Percentiles rank a stretch among this genome's conserved stretches.
phyloP scores from a whole-genome alignment of 2,888 invertebrate genomes.

The Clistopyga incitator region DNA sequence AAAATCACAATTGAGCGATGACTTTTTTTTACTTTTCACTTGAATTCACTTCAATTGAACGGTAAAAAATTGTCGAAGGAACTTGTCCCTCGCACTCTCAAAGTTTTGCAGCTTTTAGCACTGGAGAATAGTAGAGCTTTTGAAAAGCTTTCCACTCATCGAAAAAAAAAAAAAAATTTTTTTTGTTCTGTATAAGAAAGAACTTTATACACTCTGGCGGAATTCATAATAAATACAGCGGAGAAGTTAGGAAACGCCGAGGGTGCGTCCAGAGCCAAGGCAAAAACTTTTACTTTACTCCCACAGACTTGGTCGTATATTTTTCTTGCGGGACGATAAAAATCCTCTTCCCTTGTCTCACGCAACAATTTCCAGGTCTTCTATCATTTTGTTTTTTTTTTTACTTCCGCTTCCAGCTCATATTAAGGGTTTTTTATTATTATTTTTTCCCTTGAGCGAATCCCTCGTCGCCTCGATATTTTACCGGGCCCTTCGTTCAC shows the following conservation, averaged over 20 bases:
- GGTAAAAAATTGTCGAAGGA: background rate
- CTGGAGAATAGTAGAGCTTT: background rate
- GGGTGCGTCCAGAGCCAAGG: background rate
- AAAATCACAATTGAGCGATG: too few species aligned
- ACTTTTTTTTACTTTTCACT: too few species aligned
- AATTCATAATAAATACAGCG: slow-evolving; percentile 29
- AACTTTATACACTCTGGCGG: background rate
- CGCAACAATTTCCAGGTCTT: background rate
- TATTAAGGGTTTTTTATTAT: background rate
- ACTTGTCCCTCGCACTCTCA: background rate
- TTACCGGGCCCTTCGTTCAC: background rate
- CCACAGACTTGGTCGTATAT: background rate
- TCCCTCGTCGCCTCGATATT: slow-evolving; percentile 5
- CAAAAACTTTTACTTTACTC: background rate
- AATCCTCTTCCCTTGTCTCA: background rate
- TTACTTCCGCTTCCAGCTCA: background rate
- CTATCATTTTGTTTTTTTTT: background rate
- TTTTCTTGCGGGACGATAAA: slow-evolving; percentile 16
- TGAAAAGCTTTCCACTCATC: slow-evolving; percentile 2
- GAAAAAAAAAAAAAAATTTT: background rate
- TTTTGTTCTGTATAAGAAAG: too few species aligned
- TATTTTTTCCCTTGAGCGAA: background rate
- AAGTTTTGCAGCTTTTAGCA: slow-evolving; percentile 9
- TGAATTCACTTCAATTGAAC: background rate
- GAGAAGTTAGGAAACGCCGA: slow-evolving; percentile 3